phyloP scores from a whole-genome alignment of 2,797 vertebrate genomes.

The Macropodus opercularis region DNA sequence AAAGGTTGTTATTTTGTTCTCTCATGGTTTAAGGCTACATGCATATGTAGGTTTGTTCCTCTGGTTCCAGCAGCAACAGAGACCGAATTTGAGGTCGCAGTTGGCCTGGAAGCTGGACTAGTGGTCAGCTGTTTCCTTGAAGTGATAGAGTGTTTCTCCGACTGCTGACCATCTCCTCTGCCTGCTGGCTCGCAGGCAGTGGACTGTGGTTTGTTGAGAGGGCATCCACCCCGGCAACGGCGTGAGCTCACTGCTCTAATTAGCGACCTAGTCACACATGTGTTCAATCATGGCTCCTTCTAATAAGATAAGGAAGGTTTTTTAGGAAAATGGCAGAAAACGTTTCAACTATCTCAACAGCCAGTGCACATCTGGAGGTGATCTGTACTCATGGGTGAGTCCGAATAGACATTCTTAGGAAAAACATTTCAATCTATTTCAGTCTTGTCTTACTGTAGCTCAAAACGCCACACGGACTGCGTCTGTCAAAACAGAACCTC shows the following conservation, averaged over 20 bases:
- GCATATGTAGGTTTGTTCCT: slow-evolving; percentile 56
- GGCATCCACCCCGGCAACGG: slow-evolving; percentile 55
- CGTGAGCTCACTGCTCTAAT: slow-evolving; percentile 61
- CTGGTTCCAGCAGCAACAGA: slow-evolving; percentile 38
- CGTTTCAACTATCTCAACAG: background rate
- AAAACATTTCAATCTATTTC: background rate
- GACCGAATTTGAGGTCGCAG: slow-evolving; percentile 46
- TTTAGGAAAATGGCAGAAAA: slow-evolving; percentile 4
- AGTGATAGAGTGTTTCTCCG: slow-evolving; percentile 69
- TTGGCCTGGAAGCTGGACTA: slow-evolving; percentile 44
- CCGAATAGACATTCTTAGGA: slow-evolving; percentile 1
- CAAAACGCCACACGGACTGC: too few relatives aligned
- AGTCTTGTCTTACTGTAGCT: background rate
- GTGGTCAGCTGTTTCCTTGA: slow-evolving; percentile 75
- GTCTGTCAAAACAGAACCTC: background rate
- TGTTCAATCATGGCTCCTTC: slow-evolving; percentile 22
- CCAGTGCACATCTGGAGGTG: slow-evolving; percentile 26
- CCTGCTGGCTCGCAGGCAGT: slow-evolving; percentile 46
- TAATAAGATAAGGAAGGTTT: slow-evolving; percentile 28
- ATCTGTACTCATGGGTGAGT: too few relatives aligned
- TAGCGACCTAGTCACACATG: slow-evolving; percentile 37
- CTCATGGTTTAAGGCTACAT: slow-evolving; percentile 44
- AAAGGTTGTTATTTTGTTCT: slow-evolving; percentile 60
- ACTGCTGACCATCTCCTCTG: slow-evolving; percentile 55
- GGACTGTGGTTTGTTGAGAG: slow-evolving; percentile 58